Percentiles rank a stretch among this genome's conserved stretches.
Conservation (phyloP, 2,113 vertebrate species). For the Cyphomyrus plagiostoma region DNA sequence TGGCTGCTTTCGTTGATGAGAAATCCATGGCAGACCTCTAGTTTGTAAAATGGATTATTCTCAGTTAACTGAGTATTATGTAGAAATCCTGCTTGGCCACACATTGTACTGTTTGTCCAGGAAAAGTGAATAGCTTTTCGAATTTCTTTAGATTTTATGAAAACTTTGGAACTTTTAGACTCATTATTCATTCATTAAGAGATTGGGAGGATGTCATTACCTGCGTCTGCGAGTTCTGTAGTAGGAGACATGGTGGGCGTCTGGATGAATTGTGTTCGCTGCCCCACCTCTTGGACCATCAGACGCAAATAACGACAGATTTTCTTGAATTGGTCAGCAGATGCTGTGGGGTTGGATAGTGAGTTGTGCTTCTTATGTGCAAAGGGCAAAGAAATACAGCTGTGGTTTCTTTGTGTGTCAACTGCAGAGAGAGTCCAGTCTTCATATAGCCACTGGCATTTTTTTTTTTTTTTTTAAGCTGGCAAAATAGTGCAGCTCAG, state of each 20-base stretch:
- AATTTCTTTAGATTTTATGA: not conserved
- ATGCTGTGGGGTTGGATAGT: not conserved
- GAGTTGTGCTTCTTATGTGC: not conserved
- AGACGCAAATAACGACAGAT: not conserved
- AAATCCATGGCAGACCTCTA: not conserved
- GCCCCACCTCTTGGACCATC: not conserved
- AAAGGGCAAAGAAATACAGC: not conserved
- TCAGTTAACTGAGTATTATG: not conserved
- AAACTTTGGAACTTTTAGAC: not conserved
- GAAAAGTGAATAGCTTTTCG: not conserved
- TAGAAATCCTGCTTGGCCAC: not conserved
- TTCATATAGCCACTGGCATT: not conserved
- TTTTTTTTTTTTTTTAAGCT: not conserved
- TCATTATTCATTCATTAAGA: not conserved
- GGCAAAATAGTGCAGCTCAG: not conserved
- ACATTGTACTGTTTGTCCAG: not conserved
- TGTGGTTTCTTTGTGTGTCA: not conserved
- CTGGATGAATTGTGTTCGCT: not conserved
- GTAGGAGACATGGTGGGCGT: not conserved
- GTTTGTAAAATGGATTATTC: not conserved
- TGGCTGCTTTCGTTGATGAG: not conserved
- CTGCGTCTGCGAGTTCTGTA: not conserved
- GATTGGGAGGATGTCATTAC: not conserved
- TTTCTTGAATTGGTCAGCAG: not conserved
- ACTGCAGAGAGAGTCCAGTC: not conserved